Evolutionary conservation across 2,888 invertebrate species (phyloP).

Genomic region (Myopa testacea): DNA sequence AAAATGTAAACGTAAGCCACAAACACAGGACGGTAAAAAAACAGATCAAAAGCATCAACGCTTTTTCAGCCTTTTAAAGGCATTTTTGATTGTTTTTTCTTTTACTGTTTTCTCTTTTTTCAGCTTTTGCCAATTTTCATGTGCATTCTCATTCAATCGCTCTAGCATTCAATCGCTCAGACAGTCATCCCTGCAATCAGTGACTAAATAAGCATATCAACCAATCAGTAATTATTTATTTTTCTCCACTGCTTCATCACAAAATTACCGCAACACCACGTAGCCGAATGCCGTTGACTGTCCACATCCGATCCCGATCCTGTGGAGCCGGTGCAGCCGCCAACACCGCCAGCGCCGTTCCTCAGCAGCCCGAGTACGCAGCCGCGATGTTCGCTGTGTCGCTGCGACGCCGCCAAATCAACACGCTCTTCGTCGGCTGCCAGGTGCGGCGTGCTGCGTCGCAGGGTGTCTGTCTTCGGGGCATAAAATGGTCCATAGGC

Average conservation of each 20-base stretch:
- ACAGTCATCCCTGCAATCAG: conserved; percentile 39
- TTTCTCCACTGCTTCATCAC: conserved; percentile 81
- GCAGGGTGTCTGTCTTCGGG: conserved; percentile 61
- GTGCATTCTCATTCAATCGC: conserved; percentile 32
- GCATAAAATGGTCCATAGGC: conserved; percentile 59
- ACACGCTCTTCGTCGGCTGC: conserved; percentile 51
- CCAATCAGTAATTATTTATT: conserved; percentile 77
- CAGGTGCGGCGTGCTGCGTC: conserved; percentile 67
- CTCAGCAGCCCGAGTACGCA: conserved; percentile 42
- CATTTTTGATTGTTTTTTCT: conserved; percentile 26
- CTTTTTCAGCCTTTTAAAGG: conserved; percentile 16
- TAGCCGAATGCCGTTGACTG: conserved; percentile 65
- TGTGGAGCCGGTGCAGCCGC: conserved; percentile 27
- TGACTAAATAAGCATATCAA: conserved; percentile 36
- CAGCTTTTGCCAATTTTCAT: conserved; percentile 34
- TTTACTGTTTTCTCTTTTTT: neutral
- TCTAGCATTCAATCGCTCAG: conserved; percentile 23
- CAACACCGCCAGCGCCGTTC: conserved; percentile 24
- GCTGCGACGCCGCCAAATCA: conserved; percentile 42
- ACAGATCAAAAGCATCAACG: conserved; percentile 3
- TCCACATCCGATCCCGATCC: conserved; percentile 42
- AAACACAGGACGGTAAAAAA: neutral
- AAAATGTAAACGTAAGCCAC: neutral
- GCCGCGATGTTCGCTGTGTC: conserved; percentile 44
- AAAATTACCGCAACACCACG: conserved; percentile 84